Evolutionary conservation across 1,140 invertebrate genomes (phyloP).

Genomic region (Glossosoma conforme): DNA sequence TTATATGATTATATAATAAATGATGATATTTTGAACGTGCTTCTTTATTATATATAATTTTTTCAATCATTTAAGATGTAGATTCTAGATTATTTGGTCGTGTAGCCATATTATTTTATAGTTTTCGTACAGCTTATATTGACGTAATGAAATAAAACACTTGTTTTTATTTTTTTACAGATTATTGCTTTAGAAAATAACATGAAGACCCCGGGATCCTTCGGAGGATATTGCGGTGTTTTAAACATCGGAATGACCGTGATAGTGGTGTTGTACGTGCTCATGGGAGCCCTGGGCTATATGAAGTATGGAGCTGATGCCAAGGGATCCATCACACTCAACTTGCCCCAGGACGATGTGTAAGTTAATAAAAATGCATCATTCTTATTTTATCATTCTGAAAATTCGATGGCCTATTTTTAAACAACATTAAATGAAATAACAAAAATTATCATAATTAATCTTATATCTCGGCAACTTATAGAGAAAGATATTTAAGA

Average conservation of each 20-base stretch:
- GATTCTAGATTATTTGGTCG: too few species aligned
- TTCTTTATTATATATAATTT: too few species aligned
- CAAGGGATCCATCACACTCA: conserved; percentile 66
- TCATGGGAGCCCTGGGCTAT: conserved; percentile 79
- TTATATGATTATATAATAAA: too few species aligned
- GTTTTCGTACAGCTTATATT: too few species aligned
- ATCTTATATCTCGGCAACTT: too few species aligned
- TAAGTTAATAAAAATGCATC: conserved; percentile 32
- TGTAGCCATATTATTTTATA: too few species aligned
- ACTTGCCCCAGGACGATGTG: conserved; percentile 57
- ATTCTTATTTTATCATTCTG: not conserved
- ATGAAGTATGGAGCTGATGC: conserved; percentile 66
- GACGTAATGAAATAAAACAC: too few species aligned
- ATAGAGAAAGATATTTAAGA: too few species aligned
- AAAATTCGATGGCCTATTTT: not conserved
- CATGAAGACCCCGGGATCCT: conserved; percentile 73
- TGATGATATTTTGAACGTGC: too few species aligned
- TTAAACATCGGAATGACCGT: conserved; percentile 73
- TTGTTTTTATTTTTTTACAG: conserved; percentile 41
- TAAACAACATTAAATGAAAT: too few species aligned
- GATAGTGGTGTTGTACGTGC: conserved; percentile 67
- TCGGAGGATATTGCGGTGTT: conserved; percentile 66
- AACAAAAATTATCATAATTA: too few species aligned
- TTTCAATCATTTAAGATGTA: too few species aligned
- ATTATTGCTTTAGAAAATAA: conserved; percentile 82